Evolutionary conservation across 2,888 invertebrate genomes (phyloP).

Genomic region (Pterobdella sp.): DNA sequence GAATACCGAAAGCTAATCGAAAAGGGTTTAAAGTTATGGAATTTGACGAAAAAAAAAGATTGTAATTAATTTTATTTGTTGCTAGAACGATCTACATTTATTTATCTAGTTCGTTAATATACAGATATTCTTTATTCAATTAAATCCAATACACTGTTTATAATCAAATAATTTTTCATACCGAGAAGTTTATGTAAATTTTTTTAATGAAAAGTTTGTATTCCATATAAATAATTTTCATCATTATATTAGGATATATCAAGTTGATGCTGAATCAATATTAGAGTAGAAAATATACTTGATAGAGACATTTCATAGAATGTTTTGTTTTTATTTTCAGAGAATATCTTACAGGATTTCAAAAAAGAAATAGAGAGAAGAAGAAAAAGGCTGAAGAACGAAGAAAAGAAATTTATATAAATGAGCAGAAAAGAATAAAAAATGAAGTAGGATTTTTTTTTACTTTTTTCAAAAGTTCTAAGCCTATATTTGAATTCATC

Average conservation of each 20-base stretch:
- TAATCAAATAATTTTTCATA: background rate
- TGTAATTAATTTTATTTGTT: too few species aligned
- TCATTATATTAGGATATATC: too few species aligned
- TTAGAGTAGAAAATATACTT: too few species aligned
- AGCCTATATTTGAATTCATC: too few species aligned
- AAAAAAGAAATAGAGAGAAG: slow-evolving; percentile 23
- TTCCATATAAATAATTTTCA: background rate
- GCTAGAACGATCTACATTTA: too few species aligned
- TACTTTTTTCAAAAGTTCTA: too few species aligned
- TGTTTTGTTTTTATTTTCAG: background rate
- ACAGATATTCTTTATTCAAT: too few species aligned
- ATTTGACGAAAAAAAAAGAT: background rate
- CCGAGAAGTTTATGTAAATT: background rate
- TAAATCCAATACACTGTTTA: too few species aligned
- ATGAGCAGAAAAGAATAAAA: slow-evolving; percentile 20
- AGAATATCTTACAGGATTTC: slow-evolving; percentile 28
- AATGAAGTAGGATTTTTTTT: background rate
- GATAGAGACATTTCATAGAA: background rate
- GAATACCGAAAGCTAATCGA: background rate
- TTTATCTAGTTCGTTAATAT: too few species aligned
- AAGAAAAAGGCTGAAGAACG: slow-evolving; percentile 19
- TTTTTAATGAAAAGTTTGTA: background rate
- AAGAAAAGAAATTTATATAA: slow-evolving; percentile 6
- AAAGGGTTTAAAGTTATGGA: background rate
- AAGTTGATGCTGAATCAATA: too few species aligned